Base-by-base conservation (phyloP, 1,140 invertebrate species). In the Catajapyx aquilonaris region DNA sequence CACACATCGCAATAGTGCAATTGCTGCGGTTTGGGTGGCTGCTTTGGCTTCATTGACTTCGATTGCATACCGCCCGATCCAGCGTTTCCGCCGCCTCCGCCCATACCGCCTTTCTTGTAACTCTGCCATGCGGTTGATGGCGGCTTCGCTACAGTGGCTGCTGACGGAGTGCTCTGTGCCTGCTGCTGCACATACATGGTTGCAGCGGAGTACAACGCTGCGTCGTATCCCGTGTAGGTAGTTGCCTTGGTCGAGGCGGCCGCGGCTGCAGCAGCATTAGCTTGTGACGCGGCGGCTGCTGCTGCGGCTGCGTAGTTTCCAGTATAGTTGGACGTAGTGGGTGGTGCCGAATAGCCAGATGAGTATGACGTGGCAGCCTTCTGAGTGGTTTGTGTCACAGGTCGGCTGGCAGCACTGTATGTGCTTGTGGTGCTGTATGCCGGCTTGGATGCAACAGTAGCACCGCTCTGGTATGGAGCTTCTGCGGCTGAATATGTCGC, bases 1-100 rank as follows among this genome's bases (percentile, higher is more conserved):
- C 93, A 97, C 3, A 95, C 84, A 57, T 94, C 86, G 55, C 86
- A 93, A 56, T 91, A 93, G 57, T 90, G 84, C 34, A 91, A 61
- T 51, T 88, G 83, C 51, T 88, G 84, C 11, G 83, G 80, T 48
- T 87, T 86, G 1, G 81, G 81, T 11, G 79, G 74, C 11, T 76
- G 72, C 56, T 85, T 85, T 1, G 76, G 65, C 38, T 75, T 59
- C 54, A 71, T 69, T 44, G 61, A 62, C 53, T 69, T 69, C 41
- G 18, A 43, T n/a, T n/a, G n/a, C 53, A 63, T 66, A 22, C 61
- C 66, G 46, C 53, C 55, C 22, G 48, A 56, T 33, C 63, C 69
- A 44, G 61, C 64, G n/a, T n/a, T n/a, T n/a, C n/a, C n/a, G 17
- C 38, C 45, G 43, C 18, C 44, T 44, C 65, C 65, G 33, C 68